These are phyloP conservation scores for Zaprionus kolodkinae DNA, from an alignment of 1,140 invertebrate genomes.

Conservation along the genomic window DNA sequence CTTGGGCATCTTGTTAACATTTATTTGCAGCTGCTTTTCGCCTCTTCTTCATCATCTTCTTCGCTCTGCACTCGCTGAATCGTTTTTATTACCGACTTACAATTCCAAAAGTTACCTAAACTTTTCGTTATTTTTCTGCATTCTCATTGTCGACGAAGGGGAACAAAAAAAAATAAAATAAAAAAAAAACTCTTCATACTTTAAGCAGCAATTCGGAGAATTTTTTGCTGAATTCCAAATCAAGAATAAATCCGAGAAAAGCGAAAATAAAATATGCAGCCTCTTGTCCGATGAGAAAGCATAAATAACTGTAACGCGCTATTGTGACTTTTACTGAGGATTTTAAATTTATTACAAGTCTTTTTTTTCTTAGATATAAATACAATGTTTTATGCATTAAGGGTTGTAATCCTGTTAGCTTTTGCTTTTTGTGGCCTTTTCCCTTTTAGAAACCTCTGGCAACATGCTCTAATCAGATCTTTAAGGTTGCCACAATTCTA, in stretches of 20 bases:
- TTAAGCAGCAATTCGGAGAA: background rate
- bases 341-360: background rate
- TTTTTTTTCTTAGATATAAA: background rate
- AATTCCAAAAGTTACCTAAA: background rate
- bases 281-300: background rate
- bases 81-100: background rate
- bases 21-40: slow-evolving; percentile 55
- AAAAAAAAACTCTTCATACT: background rate
- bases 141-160: background rate
- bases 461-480: background rate
- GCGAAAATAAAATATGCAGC: background rate
- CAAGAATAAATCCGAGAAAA: background rate
- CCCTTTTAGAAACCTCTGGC: too few relatives aligned
- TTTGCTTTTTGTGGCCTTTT: too few relatives aligned
- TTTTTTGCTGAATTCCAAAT: background rate
- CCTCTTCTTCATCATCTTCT: background rate
- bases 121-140: background rate
- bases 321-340: background rate
- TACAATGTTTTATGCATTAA: background rate
- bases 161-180: background rate
- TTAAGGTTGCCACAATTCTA: background rate
- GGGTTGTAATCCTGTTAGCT: too few relatives aligned
- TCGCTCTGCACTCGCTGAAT: background rate
- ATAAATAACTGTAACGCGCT: background rate
- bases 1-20: slow-evolving; percentile 73